Conservation (phyloP, 1,140 invertebrate species). For the Gryon sp. region DNA sequence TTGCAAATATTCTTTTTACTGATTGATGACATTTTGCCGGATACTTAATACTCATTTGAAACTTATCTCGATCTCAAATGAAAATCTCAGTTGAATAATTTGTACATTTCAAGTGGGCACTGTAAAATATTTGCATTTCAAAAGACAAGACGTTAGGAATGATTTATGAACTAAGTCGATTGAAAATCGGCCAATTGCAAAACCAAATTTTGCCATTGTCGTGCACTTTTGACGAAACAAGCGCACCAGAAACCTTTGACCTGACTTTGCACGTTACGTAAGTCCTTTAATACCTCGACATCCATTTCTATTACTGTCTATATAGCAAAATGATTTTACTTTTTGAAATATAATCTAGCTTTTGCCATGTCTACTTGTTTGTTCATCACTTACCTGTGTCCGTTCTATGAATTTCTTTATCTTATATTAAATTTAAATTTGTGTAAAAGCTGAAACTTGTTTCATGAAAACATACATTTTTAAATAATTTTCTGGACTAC, state of each 20-base stretch:
- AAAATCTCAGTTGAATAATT: too few relatives aligned
- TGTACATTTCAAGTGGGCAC: too few relatives aligned
- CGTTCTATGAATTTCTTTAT: conserved; percentile 44
- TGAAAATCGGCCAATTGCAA: neutral
- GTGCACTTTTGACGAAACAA: conserved; percentile 27
- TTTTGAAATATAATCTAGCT: too few relatives aligned
- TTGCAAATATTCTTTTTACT: too few relatives aligned
- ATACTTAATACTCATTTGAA: neutral
- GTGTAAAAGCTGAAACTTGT: conserved; percentile 58
- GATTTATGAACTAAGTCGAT: too few relatives aligned
- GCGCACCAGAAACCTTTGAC: conserved; percentile 59
- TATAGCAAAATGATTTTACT: too few relatives aligned
- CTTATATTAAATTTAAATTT: conserved; percentile 60
- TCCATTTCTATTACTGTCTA: conserved; percentile 49
- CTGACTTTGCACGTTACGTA: conserved; percentile 59
- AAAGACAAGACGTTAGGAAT: too few relatives aligned
- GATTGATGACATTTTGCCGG: too few relatives aligned
- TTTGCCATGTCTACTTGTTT: too few relatives aligned
- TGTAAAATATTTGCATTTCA: too few relatives aligned
- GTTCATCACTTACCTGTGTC: conserved; percentile 46
- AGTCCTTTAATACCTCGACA: conserved; percentile 10
- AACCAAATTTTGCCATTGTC: conserved; percentile 12
- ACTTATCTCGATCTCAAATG: neutral
- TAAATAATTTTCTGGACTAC: conserved; percentile 25
- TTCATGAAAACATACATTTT: conserved; percentile 36